Percentiles rank a stretch among this genome's conserved stretches.
Evolutionary conservation across 2,113 vertebrate species (phyloP).

Genomic region (Chiloscyllium plagiosum): DNA sequence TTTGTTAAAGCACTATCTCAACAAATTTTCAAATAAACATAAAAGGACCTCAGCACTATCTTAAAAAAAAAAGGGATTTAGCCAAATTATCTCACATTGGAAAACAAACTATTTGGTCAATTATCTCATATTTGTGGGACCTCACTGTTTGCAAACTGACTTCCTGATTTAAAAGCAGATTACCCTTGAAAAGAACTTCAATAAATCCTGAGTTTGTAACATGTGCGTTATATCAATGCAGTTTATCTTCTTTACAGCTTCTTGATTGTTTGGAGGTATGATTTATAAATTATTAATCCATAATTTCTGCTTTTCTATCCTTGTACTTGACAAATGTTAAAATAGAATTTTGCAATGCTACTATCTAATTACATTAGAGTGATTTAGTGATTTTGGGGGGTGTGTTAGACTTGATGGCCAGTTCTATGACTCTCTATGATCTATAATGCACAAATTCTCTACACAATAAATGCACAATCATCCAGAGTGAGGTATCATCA

Average conservation of each 20-base stretch:
- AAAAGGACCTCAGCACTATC: no score
- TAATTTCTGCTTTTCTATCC: no score
- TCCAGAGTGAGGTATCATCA: no score
- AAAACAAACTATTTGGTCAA: neutral
- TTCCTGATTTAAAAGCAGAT: neutral
- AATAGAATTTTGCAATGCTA: neutral
- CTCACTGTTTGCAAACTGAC: neutral
- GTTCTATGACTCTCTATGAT: neutral
- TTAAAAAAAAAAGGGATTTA: no score
- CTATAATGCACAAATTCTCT: neutral
- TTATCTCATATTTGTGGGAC: neutral
- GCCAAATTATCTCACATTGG: neutral
- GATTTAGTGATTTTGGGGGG: no score
- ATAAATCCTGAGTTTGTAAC: neutral
- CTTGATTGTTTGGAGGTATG: no score
- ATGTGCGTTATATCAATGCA: neutral
- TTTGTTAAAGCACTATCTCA: no score
- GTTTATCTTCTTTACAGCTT: no score
- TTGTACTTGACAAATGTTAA: no score
- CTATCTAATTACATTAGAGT: neutral
- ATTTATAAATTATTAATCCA: no score
- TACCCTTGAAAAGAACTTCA: neutral
- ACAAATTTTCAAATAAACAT: no score
- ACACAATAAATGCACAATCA: neutral
- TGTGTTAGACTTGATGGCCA: no score